Conservation (phyloP, 1,140 invertebrate genomes). For the Anadara kagoshimensis region DNA sequence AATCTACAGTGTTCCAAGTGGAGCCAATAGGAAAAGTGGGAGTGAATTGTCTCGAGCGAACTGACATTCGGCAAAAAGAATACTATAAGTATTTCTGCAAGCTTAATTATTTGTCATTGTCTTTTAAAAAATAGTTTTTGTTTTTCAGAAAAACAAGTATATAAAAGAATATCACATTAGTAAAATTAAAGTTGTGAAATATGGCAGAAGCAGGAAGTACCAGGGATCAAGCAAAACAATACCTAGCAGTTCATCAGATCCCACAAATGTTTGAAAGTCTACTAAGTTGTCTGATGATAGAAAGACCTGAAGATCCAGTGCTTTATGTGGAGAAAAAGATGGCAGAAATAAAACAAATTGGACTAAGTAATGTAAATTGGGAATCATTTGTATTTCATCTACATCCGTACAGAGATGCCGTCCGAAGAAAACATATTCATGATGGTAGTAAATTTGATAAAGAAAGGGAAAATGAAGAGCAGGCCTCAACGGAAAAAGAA, state of each 20-base stretch:
- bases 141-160: slow-evolving; percentile 7
- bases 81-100: too few relatives aligned
- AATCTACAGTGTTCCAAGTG: too few relatives aligned
- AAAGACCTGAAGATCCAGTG: slow-evolving; percentile 69
- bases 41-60: too few relatives aligned
- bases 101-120: not conserved
- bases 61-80: too few relatives aligned
- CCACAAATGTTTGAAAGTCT: slow-evolving; percentile 71
- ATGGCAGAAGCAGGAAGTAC: slow-evolving; percentile 28
- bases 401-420: slow-evolving; percentile 66
- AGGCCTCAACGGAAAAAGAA: slow-evolving; percentile 28
- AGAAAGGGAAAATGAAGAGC: slow-evolving; percentile 56
- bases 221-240: slow-evolving; percentile 65
- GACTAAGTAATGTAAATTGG: slow-evolving; percentile 70
- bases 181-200: too few relatives aligned
- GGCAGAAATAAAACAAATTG: slow-evolving; percentile 60
- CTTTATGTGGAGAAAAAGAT: slow-evolving; percentile 66
- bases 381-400: slow-evolving; percentile 68
- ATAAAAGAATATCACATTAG: too few relatives aligned
- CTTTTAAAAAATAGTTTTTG: too few relatives aligned
- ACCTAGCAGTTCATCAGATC: slow-evolving; percentile 62
- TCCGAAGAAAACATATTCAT: slow-evolving; percentile 51
- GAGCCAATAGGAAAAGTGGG: too few relatives aligned
- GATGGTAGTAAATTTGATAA: slow-evolving; percentile 68
- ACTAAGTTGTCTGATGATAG: slow-evolving; percentile 67